Evolutionary conservation across 2,797 vertebrate genomes (phyloP).

Genomic region (Notamacropus eugenii): DNA sequence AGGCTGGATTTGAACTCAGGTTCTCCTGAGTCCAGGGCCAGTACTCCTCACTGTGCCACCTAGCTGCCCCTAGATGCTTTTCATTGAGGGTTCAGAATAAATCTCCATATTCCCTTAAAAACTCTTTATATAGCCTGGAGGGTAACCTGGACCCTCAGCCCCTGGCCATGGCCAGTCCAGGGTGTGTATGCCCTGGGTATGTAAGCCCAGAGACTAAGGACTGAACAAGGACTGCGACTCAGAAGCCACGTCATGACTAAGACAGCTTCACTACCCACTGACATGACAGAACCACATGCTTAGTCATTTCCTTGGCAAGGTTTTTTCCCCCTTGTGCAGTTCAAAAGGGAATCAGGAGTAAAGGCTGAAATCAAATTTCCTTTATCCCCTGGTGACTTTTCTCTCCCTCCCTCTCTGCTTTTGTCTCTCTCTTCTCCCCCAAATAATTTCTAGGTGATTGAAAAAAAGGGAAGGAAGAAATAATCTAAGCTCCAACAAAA

Average conservation of each 20-base stretch:
- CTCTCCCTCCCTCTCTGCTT: background rate
- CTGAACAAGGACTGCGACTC: background rate
- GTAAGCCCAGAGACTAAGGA: background rate
- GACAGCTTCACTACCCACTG: background rate
- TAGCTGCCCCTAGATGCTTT: background rate
- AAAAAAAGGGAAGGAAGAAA: background rate
- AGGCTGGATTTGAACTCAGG: too few species aligned
- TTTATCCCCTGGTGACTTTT: background rate
- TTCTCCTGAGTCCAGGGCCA: too few species aligned
- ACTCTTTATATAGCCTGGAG: background rate
- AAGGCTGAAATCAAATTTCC: background rate
- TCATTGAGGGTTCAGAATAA: background rate
- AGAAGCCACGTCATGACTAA: background rate
- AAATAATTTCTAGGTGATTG: background rate
- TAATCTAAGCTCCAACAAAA: constrained; percentile 6
- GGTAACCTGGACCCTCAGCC: background rate
- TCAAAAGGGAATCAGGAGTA: background rate
- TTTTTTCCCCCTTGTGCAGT: background rate
- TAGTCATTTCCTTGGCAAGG: background rate
- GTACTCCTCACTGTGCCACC: too few species aligned
- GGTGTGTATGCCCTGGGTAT: rapidly evolving
- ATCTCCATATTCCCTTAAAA: background rate
- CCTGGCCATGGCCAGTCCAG: background rate
- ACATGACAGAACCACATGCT: background rate
- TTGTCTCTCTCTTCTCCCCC: background rate